These are phyloP conservation scores for Petrocephalus microphthalmus DNA, from an alignment of 2,113 vertebrate genomes.

Conservation along the genomic window DNA sequence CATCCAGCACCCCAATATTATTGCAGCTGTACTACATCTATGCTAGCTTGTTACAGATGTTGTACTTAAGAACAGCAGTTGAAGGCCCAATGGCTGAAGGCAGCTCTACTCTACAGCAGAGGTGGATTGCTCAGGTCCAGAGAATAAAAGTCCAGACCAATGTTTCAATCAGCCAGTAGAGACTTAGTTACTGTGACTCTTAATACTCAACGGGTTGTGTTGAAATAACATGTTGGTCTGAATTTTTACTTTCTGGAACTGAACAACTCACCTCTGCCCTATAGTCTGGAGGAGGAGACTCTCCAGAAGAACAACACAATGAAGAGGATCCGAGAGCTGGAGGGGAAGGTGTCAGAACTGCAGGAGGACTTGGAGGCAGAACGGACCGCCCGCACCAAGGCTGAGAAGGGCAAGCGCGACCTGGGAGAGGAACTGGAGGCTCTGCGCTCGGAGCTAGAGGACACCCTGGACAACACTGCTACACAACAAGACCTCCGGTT, in stretches of 20 bases:
- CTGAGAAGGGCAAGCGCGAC: conserved; percentile 80
- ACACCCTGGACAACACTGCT: conserved; percentile 85
- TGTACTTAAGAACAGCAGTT: background rate
- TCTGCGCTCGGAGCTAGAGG: conserved; percentile 85
- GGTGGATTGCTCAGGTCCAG: background rate
- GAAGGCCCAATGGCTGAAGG: background rate
- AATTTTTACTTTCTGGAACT: background rate
- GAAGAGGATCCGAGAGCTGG: conserved; percentile 59
- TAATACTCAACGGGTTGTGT: background rate
- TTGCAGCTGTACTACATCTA: background rate
- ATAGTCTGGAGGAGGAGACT: conserved; percentile 80
- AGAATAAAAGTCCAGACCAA: background rate
- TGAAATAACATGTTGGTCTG: background rate
- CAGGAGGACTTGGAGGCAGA: conserved; percentile 88
- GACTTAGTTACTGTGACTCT: background rate
- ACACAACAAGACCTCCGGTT: conserved; percentile 90
- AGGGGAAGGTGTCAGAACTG: conserved; percentile 32
- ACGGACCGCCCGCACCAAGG: conserved; percentile 70
- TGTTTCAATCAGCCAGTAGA: background rate
- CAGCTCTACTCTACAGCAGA: background rate
- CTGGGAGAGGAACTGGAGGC: conserved; percentile 86
- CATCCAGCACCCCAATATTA: background rate
- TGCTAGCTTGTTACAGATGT: background rate
- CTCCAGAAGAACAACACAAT: conserved; percentile 73
- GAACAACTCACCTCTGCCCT: background rate